These are phyloP conservation scores for Argyrosomus regius DNA, from an alignment of 2,797 vertebrate genomes.

Conservation along the genomic window DNA sequence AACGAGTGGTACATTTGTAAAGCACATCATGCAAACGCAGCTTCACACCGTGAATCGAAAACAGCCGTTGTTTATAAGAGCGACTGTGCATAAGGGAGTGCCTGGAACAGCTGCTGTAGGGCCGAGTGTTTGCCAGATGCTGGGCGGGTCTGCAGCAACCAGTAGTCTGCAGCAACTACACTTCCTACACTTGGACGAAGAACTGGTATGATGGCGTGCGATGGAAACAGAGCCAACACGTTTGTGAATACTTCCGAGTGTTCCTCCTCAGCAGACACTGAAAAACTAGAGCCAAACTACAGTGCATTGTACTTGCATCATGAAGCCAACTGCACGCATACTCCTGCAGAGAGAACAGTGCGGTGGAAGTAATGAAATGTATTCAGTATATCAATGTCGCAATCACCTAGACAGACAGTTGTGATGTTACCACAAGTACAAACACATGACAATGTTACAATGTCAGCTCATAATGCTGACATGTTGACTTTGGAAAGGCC, in stretches of 20 bases:
- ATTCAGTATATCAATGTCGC: not conserved
- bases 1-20: not conserved
- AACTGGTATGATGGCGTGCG: not conserved
- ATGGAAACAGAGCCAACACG: slow-evolving; percentile 25
- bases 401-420: not conserved
- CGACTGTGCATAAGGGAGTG: slow-evolving; percentile 57
- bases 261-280: not conserved
- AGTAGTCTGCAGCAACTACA: slow-evolving; percentile 51
- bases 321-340: not conserved
- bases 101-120: slow-evolving; percentile 53
- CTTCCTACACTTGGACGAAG: slow-evolving; percentile 50
- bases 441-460: not conserved
- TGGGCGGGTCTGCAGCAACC: slow-evolving; percentile 65
- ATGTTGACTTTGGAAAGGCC: slow-evolving; percentile 41
- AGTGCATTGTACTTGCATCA: not conserved
- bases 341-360: not conserved
- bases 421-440: slow-evolving; percentile 15
- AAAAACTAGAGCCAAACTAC: not conserved
- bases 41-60: slow-evolving; percentile 13
- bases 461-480: slow-evolving; percentile 20
- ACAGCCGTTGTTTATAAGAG: slow-evolving; percentile 52
- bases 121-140: slow-evolving; percentile 66
- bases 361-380: slow-evolving; percentile 13
- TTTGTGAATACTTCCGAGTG: not conserved
- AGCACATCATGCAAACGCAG: not conserved